A percentile compares a stretch with the other conserved stretches of the same genome.
These are phyloP conservation scores for Nymphalis polychloros DNA, from an alignment of 2,888 invertebrate species.

Conservation along the genomic window DNA sequence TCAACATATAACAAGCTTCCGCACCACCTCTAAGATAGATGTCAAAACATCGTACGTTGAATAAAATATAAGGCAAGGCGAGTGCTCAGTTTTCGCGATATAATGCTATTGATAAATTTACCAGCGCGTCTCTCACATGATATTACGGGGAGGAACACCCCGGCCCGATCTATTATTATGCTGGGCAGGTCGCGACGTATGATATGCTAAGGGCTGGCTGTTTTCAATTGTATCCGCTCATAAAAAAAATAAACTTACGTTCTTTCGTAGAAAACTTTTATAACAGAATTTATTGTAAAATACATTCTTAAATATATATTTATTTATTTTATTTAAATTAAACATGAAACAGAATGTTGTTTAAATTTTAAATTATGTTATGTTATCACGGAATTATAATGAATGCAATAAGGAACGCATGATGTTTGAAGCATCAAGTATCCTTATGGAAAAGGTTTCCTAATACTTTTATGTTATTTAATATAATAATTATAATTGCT, in stretches of 20 bases:
- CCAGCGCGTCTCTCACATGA: slow-evolving; percentile 71
- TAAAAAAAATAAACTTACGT: background rate
- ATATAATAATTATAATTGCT: too few species aligned
- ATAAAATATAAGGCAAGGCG: slow-evolving; percentile 71
- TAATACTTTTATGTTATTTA: too few species aligned
- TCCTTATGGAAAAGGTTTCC: too few species aligned
- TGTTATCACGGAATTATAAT: too few species aligned
- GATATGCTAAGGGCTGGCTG: slow-evolving; percentile 60
- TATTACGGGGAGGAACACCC: slow-evolving; percentile 72
- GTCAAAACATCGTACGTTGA: slow-evolving; percentile 64
- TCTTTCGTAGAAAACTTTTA: too few species aligned
- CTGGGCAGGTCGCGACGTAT: slow-evolving; percentile 71
- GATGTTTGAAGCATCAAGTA: too few species aligned
- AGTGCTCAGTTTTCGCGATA: slow-evolving; percentile 62
- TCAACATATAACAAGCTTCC: slow-evolving; percentile 38
- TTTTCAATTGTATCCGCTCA: slow-evolving; percentile 24
- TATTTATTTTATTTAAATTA: too few species aligned
- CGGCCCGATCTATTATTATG: slow-evolving; percentile 76
- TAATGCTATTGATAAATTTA: slow-evolving; percentile 80
- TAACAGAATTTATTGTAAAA: too few species aligned
- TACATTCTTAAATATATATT: too few species aligned
- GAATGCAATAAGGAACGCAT: too few species aligned
- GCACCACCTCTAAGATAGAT: slow-evolving; percentile 56
- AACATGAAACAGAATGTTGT: too few species aligned
- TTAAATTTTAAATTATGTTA: too few species aligned